Evolutionary conservation across 2,113 vertebrate species (phyloP).

Genomic region (Pterocles orientalis): DNA sequence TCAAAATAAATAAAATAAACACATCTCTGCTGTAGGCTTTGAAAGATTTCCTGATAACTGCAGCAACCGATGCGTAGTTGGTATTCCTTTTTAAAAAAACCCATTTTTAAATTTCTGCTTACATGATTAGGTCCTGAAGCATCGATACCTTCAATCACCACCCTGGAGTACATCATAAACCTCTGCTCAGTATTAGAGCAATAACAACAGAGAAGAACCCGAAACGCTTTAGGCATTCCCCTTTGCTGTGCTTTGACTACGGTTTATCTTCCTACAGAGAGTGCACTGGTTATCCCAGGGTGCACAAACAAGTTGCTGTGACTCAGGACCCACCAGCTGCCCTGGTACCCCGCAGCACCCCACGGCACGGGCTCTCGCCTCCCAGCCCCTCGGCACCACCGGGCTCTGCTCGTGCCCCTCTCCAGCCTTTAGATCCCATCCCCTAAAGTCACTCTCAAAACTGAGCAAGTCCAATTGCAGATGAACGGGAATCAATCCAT

Average conservation of each 20-base stretch:
- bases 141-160: not conserved
- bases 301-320: not conserved
- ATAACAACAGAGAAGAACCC: not conserved
- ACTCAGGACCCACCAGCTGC: not conserved
- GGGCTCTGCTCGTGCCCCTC: not conserved
- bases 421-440: not conserved
- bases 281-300: rapidly evolving
- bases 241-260: not conserved
- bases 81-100: not conserved
- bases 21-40: not conserved
- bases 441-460: not conserved
- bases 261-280: not conserved
- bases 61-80: not conserved
- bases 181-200: not conserved
- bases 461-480: not conserved
- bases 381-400: not conserved
- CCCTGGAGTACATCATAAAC: not conserved
- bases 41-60: not conserved
- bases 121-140: conserved; percentile 12
- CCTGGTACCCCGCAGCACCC: no score
- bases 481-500: not conserved
- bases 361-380: not conserved
- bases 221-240: not conserved
- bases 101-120: not conserved
- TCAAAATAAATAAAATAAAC: not conserved